phyloP scores from a whole-genome alignment of 2,113 vertebrate genomes.

The Nothoprocta pentlandii region DNA sequence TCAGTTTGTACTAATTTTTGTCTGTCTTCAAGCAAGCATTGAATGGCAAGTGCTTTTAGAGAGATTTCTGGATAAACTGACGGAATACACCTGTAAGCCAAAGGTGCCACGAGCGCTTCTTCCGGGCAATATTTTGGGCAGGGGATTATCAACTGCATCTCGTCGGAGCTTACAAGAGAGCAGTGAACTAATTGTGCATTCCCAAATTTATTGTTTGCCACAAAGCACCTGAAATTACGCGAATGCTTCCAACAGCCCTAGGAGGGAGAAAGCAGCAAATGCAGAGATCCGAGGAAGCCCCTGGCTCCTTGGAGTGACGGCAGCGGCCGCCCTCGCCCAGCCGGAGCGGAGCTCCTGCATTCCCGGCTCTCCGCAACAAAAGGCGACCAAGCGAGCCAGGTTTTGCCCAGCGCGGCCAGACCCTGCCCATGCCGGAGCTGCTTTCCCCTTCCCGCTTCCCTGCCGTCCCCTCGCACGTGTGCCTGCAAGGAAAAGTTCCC shows the following conservation, averaged over 20 bases:
- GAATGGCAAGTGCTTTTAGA: background rate
- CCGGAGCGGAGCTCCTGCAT: conserved; percentile 18
- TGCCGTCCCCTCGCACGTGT: background rate
- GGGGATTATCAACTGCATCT: background rate
- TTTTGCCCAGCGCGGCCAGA: conserved; percentile 54
- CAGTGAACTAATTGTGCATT: background rate
- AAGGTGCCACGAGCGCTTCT: background rate
- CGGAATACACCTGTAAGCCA: background rate
- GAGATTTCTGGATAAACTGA: background rate
- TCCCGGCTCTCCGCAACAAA: conserved; percentile 50
- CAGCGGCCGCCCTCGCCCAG: too few relatives aligned
- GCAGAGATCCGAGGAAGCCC: background rate
- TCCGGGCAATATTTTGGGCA: background rate
- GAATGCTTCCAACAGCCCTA: background rate
- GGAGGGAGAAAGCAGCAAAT: background rate
- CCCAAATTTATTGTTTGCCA: background rate
- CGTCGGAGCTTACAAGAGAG: background rate
- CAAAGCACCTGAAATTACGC: background rate
- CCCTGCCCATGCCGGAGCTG: background rate
- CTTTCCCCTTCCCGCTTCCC: background rate
- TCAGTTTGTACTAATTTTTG: background rate
- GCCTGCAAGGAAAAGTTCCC: background rate
- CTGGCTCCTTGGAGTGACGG: conserved; percentile 1
- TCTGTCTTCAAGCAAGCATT: background rate
- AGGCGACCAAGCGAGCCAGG: conserved; percentile 41